Base-by-base conservation (phyloP, 2,113 vertebrate genomes). In the Morone saxatilis region DNA sequence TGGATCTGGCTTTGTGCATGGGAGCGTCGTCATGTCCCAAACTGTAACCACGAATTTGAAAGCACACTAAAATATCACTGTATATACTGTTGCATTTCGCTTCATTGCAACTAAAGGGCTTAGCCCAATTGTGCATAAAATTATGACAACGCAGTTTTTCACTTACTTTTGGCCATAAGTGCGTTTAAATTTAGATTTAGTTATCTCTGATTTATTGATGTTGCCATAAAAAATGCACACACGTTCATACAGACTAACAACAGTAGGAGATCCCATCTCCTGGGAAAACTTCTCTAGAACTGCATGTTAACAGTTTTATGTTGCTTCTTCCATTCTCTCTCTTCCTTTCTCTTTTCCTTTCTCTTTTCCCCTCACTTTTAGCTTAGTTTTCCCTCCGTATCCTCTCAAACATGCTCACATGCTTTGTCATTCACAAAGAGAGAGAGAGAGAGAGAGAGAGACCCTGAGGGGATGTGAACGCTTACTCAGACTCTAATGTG, bases 401-500 rank as follows among this genome's bases (percentile, higher is more conserved):
- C 38, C 50, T 25, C 47, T 47, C 38, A 38, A 45, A 60, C 72
- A 71, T 2, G 7, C 41, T 53, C n/a, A 41, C 62, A n/a, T n/a
- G 47, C 50, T 68, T 57, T 65, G 79, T 45, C 1, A 76, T 70
- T 62, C 25, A 73, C 69, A 75, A 62, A 41, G 56, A 36, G 48
- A 68, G 40, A 61, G 4, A 47, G 48, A 56, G 16, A 8, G 19
- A n/a, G 20, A 68, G 57, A 36, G 14, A 20, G 1, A 5, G 56
- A 22, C 67, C 71, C 84, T 60, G 20, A 51, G 75, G 84, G 68
- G 40, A 72, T 77, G 60, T 16, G 10, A 72, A 77, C 19, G 22
- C 70, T 71, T 69, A 69, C 31, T 72, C 61, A 47, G 72, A 51
- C 60, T 40, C 47, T 73, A 77, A 80, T 71, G 80, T 87, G 80